phyloP scores from a whole-genome alignment of 1,140 invertebrate genomes.

The Drosophila albomicans region DNA sequence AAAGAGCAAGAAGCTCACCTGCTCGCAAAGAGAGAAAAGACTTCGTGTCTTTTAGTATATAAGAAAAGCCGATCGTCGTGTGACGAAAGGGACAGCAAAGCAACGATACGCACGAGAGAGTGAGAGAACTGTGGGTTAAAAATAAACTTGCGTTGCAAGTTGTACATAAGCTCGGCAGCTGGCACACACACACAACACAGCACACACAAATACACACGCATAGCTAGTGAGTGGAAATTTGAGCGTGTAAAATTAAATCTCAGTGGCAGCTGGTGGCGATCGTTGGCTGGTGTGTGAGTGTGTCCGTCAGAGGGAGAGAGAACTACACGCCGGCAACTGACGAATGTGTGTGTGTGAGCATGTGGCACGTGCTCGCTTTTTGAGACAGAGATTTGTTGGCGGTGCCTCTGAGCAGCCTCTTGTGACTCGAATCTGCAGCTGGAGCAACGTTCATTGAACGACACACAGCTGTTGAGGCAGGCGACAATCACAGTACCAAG shows the following conservation, averaged over 20 bases:
- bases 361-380: slow-evolving; percentile 79
- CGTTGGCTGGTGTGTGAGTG: slow-evolving; percentile 26
- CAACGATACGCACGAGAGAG: background rate
- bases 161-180: slow-evolving; percentile 72
- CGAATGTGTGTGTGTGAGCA: slow-evolving; percentile 14
- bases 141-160: slow-evolving; percentile 67
- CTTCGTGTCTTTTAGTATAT: slow-evolving; percentile 32
- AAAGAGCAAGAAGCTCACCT: slow-evolving; percentile 71
- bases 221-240: slow-evolving; percentile 49
- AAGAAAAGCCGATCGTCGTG: slow-evolving; percentile 26
- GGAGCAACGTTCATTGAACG: slow-evolving; percentile 65
- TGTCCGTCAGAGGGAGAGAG: slow-evolving; percentile 24
- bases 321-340: slow-evolving; percentile 36
- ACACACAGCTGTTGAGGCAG: slow-evolving; percentile 70
- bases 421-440: slow-evolving; percentile 56
- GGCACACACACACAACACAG: slow-evolving; percentile 29
- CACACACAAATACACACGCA: slow-evolving; percentile 12
- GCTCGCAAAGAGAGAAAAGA: slow-evolving; percentile 29
- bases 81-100: slow-evolving; percentile 35
- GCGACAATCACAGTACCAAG: slow-evolving; percentile 37
- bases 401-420: slow-evolving; percentile 37
- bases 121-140: slow-evolving; percentile 49
- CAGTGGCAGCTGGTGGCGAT: slow-evolving; percentile 75
- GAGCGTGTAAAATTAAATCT: slow-evolving; percentile 61
- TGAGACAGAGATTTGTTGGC: slow-evolving; percentile 66